Base-by-base conservation (phyloP, 2,888 invertebrate genomes). In the Parthenolecanium corni region DNA sequence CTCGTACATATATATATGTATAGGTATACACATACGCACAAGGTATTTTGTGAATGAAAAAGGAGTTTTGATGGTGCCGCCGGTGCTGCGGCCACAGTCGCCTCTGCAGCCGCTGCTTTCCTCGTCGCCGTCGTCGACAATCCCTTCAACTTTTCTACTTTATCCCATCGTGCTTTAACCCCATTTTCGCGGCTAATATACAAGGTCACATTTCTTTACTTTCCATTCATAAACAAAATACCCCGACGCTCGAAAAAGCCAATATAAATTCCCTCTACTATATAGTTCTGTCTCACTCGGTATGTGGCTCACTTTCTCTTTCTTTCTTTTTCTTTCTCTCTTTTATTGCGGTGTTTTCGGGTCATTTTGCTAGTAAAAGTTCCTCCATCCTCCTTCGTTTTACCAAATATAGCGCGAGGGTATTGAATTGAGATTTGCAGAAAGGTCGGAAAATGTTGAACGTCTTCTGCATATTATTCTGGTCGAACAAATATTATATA, bases 181-280 rank as follows among this genome's bases (percentile, higher is more conserved):
- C 56, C 56, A 56, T 56, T 56, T 31, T 56, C 56, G 42, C 56
- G 46, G 56, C 44, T 56, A 56, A 56, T 56, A 56, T 42, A 54
- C 56, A 56, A 56, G 56, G 56, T 56, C 56, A 42, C 56, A 56
- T 56, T 56, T 56, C 56, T 56, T 56, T 56, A 46, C 56, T 56
- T 54, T 56, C 23, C 56, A 56, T 56, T 56, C 46, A 56, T 44
- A 44, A 56, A 44, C 56, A 56, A 56, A 56, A 56, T 56, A 56
- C 56, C 42, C 38, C 38, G n/a, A 42, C 44, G 31, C 9, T 31
- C 31, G 5, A 31, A 31, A 31, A 31, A 31, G 5, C 31, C 9
- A 31, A 31, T 31, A 31, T 31, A 31, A n/a, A n/a, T n/a, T n/a
- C n/a, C n/a, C n/a, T n/a, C n/a, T n/a, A n/a, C n/a, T n/a, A n/a